Percentiles rank a stretch among this genome's conserved stretches.
These are phyloP conservation scores for Camelus dromedarius DNA, from an alignment of 2,113 vertebrate species.

Conservation along the genomic window DNA sequence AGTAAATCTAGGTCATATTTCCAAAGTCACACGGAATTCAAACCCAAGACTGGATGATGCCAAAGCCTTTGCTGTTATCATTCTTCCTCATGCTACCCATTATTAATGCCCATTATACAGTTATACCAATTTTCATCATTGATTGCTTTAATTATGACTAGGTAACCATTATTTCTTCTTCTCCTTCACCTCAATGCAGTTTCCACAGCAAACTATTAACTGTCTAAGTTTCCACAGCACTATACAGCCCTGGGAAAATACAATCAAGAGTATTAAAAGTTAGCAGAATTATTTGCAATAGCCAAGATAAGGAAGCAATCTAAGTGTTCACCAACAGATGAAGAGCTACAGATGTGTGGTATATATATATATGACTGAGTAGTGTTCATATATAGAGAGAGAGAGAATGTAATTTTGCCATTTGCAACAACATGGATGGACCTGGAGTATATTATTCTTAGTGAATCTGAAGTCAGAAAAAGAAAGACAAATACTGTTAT, in stretches of 20 bases:
- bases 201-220: neutral
- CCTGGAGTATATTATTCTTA: neutral
- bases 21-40: slow-evolving; percentile 45
- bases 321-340: neutral
- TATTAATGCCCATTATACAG: slow-evolving; percentile 18
- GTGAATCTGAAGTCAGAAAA: neutral
- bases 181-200: slow-evolving; percentile 13
- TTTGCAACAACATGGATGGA: neutral
- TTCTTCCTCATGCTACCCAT: neutral
- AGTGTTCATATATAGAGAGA: too few relatives aligned
- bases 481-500: neutral
- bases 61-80: slow-evolving; percentile 34
- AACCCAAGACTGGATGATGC: neutral
- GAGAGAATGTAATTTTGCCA: neutral
- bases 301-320: neutral
- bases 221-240: slow-evolving; percentile 33
- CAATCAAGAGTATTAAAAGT: slow-evolving; percentile 41
- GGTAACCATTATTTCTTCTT: slow-evolving; percentile 19
- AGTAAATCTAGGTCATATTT: slow-evolving; percentile 49
- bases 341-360: neutral
- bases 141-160: slow-evolving; percentile 35
- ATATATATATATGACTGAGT: neutral
- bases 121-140: slow-evolving; percentile 22
- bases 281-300: neutral
- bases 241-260: slow-evolving; percentile 45